Conservation (phyloP, 2,113 vertebrate species). For the Myiagra hebetior region DNA sequence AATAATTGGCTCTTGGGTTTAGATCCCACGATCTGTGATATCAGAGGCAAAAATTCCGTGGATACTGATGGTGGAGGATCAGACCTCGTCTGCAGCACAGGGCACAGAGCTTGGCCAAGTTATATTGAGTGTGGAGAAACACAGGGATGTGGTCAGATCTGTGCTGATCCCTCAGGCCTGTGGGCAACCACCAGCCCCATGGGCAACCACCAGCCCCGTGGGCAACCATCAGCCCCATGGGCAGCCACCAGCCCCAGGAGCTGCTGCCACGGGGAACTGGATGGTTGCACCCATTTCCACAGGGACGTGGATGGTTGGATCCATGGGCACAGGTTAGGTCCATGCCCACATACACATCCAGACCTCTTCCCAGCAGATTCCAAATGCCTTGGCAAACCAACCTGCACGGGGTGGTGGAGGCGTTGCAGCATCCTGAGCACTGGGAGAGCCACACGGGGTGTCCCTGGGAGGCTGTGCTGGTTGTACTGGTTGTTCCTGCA, state of each 20-base stretch:
- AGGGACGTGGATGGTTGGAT: not conserved
- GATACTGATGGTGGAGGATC: not conserved
- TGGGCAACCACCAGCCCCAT: not conserved
- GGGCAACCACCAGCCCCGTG: not conserved
- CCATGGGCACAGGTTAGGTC: not conserved
- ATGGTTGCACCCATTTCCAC: no score
- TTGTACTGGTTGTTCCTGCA: not conserved
- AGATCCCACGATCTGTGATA: not conserved
- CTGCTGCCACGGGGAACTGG: not conserved
- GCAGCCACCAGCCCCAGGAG: not conserved
- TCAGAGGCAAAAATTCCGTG: not conserved
- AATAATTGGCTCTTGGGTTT: not conserved
- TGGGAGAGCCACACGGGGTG: not conserved
- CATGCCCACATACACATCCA: not conserved
- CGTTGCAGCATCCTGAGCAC: not conserved
- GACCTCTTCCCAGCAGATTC: not conserved
- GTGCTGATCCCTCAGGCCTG: accelerated
- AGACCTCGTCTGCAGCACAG: not conserved
- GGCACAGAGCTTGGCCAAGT: not conserved
- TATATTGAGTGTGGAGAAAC: accelerated
- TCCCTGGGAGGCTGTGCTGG: not conserved
- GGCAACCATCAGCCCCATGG: not conserved
- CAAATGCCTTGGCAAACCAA: not conserved
- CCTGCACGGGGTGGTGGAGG: accelerated
- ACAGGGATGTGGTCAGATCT: accelerated